Percentiles rank a stretch among this genome's conserved stretches.
Conservation (phyloP, 2,888 invertebrate species). For the Amphipoea oculea region DNA sequence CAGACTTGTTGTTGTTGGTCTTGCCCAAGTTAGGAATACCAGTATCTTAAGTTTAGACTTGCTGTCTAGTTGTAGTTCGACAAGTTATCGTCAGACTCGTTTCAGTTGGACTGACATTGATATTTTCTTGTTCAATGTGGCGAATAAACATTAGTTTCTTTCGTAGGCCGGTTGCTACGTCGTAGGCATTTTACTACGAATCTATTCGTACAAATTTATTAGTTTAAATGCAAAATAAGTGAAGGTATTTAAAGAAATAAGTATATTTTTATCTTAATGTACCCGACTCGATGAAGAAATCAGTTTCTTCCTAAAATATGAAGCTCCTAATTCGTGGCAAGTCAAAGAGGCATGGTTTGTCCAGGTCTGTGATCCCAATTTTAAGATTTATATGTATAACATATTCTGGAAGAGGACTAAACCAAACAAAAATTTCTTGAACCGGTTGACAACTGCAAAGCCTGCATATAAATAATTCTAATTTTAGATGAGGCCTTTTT, state of each 20-base stretch:
- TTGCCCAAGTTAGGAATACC: neutral
- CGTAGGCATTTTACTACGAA: slow-evolving; percentile 6
- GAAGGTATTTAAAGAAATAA: neutral
- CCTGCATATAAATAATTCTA: neutral
- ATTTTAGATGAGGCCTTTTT: neutral
- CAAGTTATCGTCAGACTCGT: slow-evolving; percentile 6
- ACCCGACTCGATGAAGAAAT: neutral
- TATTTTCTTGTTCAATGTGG: neutral
- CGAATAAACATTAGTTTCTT: neutral
- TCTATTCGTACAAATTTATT: neutral
- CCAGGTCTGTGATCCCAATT: neutral
- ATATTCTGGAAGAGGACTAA: neutral
- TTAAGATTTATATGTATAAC: neutral
- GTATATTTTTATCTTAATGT: neutral
- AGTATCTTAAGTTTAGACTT: neutral
- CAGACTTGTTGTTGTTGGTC: no score
- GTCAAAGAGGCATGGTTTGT: neutral
- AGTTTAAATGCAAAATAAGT: no score
- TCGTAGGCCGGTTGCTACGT: neutral
- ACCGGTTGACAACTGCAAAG: neutral
- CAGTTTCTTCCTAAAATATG: neutral
- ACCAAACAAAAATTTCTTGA: neutral
- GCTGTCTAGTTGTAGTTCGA: neutral
- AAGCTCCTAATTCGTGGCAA: neutral
- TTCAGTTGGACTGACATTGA: neutral